Conservation (phyloP, 2,888 invertebrate species). For the Brachyopa scutellaris region DNA sequence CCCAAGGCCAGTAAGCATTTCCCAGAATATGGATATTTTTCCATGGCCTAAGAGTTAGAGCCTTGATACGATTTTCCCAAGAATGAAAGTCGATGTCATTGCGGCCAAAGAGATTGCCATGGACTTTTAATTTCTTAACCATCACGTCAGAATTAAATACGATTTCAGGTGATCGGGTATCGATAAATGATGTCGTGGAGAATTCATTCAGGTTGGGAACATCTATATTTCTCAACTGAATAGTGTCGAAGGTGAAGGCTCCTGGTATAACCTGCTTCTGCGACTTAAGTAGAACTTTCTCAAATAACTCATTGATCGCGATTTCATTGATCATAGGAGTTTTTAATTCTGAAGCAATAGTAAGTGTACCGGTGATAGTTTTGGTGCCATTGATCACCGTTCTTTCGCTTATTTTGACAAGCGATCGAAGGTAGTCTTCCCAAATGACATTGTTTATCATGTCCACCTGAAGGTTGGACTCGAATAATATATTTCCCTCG, state of each 20-base stretch:
- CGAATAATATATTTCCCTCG: constrained; percentile 77
- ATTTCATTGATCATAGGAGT: constrained; percentile 74
- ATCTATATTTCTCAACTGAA: constrained; percentile 75
- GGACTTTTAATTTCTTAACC: constrained; percentile 73
- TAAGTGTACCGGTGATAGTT: constrained; percentile 73
- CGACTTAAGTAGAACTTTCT: constrained; percentile 75
- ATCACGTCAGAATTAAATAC: constrained; percentile 74
- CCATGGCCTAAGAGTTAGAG: constrained; percentile 65
- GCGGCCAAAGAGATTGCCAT: constrained; percentile 74
- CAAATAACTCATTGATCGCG: constrained; percentile 74
- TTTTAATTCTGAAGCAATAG: constrained; percentile 74
- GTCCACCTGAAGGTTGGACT: constrained; percentile 73
- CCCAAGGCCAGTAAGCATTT: constrained; percentile 54
- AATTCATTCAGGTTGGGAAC: constrained; percentile 75
- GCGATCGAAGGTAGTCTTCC: constrained; percentile 73
- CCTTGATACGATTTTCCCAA: constrained; percentile 22
- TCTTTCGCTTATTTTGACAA: constrained; percentile 75
- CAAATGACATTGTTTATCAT: constrained; percentile 76
- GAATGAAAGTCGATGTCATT: constrained; percentile 59
- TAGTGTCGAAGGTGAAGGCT: constrained; percentile 74
- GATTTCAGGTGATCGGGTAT: constrained; percentile 72
- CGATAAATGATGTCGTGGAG: constrained; percentile 73
- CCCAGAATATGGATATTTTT: constrained; percentile 75
- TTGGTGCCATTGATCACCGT: constrained; percentile 75
- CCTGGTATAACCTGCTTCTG: constrained; percentile 77